Conservation (phyloP, 2,888 invertebrate genomes). For the Bugulina stolonifera region DNA sequence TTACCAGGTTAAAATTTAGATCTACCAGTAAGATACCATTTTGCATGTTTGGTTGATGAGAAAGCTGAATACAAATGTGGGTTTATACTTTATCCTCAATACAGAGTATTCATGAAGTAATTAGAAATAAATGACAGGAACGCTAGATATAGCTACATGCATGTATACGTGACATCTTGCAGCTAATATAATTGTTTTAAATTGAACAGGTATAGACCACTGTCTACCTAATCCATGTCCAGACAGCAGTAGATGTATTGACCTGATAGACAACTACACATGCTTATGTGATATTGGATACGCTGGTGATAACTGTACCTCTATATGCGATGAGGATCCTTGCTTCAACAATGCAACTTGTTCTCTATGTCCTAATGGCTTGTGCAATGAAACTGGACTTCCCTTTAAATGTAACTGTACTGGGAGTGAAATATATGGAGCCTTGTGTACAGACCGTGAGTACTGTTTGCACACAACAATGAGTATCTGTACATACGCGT, state of each 20-base stretch:
- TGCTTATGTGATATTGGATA: conserved; percentile 3
- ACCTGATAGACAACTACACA: background rate
- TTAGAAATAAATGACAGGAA: too few species aligned
- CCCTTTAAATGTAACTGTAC: conserved; percentile 10
- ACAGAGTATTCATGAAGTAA: too few species aligned
- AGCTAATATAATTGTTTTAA: too few species aligned
- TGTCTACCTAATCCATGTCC: background rate
- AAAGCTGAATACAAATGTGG: too few species aligned
- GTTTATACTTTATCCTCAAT: too few species aligned
- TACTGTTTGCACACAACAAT: background rate
- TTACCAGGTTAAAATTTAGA: too few species aligned
- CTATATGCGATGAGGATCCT: conserved; percentile 18
- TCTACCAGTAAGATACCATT: too few species aligned
- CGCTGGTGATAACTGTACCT: conserved; percentile 4
- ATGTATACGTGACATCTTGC: too few species aligned
- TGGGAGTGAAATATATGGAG: background rate
- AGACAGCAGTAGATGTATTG: background rate
- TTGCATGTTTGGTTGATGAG: too few species aligned
- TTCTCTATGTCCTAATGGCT: background rate
- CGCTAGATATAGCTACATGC: too few species aligned
- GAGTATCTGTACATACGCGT: background rate
- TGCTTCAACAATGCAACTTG: conserved; percentile 22
- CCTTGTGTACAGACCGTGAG: conserved; percentile 15
- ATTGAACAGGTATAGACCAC: background rate
- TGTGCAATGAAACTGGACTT: conserved; percentile 12